These are phyloP conservation scores for Latrodectus elegans DNA, from an alignment of 2,888 invertebrate genomes.

Conservation along the genomic window DNA sequence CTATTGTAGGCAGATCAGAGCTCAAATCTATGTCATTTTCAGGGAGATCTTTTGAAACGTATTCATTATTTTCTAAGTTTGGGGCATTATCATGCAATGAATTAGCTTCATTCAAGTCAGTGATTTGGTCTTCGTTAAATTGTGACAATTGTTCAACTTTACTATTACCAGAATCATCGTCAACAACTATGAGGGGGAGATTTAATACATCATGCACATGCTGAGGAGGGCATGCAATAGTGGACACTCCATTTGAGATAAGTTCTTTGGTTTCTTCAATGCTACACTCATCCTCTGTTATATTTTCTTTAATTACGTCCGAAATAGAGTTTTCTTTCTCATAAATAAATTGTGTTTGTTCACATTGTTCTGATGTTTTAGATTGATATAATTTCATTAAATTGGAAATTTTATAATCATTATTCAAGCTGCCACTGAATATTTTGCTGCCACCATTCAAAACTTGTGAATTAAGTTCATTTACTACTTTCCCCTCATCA, in stretches of 20 bases:
- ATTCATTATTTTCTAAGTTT: conserved; percentile 23
- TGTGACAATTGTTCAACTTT: not conserved
- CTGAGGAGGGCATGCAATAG: not conserved
- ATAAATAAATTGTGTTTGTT: not conserved
- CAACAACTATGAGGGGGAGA: conserved; percentile 18
- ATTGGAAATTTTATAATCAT: not conserved
- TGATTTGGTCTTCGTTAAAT: conserved; percentile 1
- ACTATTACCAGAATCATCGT: not conserved
- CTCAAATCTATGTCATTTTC: conserved; percentile 10
- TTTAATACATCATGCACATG: conserved; percentile 44
- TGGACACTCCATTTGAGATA: not conserved
- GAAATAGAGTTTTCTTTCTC: not conserved
- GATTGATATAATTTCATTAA: not conserved
- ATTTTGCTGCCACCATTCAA: conserved; percentile 8
- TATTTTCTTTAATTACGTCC: not conserved
- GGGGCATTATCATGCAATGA: conserved; percentile 22
- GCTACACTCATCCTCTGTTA: not conserved
- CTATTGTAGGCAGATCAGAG: conserved; percentile 20
- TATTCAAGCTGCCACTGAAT: not conserved
- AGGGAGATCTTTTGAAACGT: conserved; percentile 16
- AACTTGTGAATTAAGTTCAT: conserved; percentile 3
- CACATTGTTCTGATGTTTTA: not conserved
- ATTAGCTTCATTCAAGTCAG: not conserved
- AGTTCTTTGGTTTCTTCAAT: not conserved
- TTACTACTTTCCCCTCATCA: not conserved